Percentiles rank a stretch among this genome's conserved stretches.
phyloP scores from a whole-genome alignment of 2,797 vertebrate species.

The Brachymystax lenok region DNA sequence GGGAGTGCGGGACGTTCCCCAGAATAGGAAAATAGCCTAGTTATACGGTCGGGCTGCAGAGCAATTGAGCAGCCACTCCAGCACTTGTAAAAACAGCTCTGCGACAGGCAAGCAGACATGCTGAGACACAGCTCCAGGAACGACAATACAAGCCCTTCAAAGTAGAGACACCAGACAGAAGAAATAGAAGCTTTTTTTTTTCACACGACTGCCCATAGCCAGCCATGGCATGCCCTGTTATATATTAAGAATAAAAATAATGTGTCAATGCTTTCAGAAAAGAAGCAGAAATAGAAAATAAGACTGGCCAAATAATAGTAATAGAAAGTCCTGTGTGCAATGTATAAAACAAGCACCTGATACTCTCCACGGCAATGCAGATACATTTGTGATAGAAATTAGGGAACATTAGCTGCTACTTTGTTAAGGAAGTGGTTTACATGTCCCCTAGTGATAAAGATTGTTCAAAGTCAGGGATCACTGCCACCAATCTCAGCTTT shows the following conservation, averaged over 20 bases:
- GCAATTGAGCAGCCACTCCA: constrained; percentile 73
- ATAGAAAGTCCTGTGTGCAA: background rate
- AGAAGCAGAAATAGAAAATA: background rate
- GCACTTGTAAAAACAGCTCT: constrained; percentile 78
- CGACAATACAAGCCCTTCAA: constrained; percentile 21
- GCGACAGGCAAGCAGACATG: constrained; percentile 51
- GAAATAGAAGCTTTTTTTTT: constrained; percentile 6
- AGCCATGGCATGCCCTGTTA: background rate
- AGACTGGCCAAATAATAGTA: background rate
- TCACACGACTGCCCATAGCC: constrained; percentile 23
- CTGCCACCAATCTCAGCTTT: constrained; percentile 14
- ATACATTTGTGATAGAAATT: background rate
- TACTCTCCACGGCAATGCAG: background rate
- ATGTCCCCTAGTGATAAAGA: constrained; percentile 30
- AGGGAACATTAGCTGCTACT: background rate
- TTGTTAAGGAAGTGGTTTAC: background rate
- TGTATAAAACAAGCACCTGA: constrained; percentile 12
- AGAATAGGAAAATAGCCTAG: constrained; percentile 70
- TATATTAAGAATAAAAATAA: background rate
- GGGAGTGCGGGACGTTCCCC: constrained; percentile 56
- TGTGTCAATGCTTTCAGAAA: background rate
- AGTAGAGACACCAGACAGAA: constrained; percentile 14
- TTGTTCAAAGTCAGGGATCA: constrained; percentile 30
- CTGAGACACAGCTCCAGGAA: constrained; percentile 57
- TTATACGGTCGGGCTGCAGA: constrained; percentile 75